Evolutionary conservation across 2,888 invertebrate species (phyloP).

Genomic region (Formica aserva): DNA sequence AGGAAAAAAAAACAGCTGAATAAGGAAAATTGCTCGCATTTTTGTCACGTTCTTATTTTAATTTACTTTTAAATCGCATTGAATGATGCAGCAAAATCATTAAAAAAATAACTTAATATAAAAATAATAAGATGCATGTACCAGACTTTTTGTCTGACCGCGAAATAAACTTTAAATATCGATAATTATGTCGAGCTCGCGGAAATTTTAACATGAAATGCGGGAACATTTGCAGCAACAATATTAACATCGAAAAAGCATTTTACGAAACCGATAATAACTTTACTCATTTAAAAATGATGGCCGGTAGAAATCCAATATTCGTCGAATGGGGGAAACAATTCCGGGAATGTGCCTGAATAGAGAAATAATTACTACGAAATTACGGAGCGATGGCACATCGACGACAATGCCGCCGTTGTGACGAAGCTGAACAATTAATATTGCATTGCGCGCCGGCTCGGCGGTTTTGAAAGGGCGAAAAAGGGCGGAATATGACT

Average conservation of each 20-base stretch:
- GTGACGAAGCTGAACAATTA: constrained; percentile 75
- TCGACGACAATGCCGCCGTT: constrained; percentile 70
- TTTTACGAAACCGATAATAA: constrained; percentile 49
- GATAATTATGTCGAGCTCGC: constrained; percentile 7
- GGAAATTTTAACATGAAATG: constrained; percentile 3
- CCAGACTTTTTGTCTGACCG: not conserved
- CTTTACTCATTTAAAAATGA: constrained; percentile 57
- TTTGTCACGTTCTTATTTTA: not conserved
- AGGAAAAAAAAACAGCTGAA: not conserved
- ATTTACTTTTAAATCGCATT: not conserved
- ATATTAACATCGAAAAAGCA: constrained; percentile 51
- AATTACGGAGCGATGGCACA: constrained; percentile 65
- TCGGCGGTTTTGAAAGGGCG: constrained; percentile 65
- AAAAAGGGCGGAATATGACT: constrained; percentile 56
- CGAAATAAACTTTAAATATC: constrained; percentile 12
- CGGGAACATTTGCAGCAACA: constrained; percentile 29
- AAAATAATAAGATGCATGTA: not conserved
- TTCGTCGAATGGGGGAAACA: constrained; percentile 51
- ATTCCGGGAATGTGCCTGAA: constrained; percentile 62
- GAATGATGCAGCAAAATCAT: not conserved
- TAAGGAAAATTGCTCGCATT: not conserved
- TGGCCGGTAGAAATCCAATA: constrained; percentile 52
- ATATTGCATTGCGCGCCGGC: constrained; percentile 71
- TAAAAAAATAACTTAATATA: not conserved
- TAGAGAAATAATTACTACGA: constrained; percentile 63